phyloP scores from a whole-genome alignment of 2,797 vertebrate species.

The Ibycter americanus region DNA sequence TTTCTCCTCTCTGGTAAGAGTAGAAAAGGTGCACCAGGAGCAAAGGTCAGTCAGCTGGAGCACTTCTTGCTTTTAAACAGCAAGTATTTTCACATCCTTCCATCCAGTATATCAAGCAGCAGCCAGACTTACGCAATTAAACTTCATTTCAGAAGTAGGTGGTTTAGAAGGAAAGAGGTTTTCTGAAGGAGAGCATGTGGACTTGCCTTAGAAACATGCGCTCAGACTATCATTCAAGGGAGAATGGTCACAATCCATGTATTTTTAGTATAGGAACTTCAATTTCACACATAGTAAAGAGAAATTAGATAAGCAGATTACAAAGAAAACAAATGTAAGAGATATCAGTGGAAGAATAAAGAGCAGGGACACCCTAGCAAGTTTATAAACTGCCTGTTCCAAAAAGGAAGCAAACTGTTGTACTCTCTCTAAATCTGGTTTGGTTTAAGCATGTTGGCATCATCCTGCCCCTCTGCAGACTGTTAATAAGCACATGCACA shows the following conservation, averaged over 20 bases:
- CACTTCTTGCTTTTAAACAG: neutral
- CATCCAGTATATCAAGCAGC: neutral
- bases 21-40: neutral
- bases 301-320: neutral
- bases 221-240: neutral
- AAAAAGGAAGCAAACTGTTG: neutral
- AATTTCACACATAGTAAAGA: neutral
- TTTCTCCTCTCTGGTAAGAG: neutral
- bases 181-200: neutral
- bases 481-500: neutral
- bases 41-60: neutral
- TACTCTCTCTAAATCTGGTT: neutral
- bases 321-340: neutral
- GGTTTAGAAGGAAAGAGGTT: neutral
- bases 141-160: neutral
- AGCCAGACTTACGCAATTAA: neutral
- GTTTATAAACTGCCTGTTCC: neutral
- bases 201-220: neutral
- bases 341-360: neutral
- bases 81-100: neutral
- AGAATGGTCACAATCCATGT: fast-evolving
- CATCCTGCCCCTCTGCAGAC: neutral
- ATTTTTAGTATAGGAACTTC: neutral
- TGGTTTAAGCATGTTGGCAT: neutral
- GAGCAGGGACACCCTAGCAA: neutral